Percentiles rank a stretch among this genome's conserved stretches.
Evolutionary conservation across 2,113 vertebrate species (phyloP).

Genomic region (Myotis davidii): DNA sequence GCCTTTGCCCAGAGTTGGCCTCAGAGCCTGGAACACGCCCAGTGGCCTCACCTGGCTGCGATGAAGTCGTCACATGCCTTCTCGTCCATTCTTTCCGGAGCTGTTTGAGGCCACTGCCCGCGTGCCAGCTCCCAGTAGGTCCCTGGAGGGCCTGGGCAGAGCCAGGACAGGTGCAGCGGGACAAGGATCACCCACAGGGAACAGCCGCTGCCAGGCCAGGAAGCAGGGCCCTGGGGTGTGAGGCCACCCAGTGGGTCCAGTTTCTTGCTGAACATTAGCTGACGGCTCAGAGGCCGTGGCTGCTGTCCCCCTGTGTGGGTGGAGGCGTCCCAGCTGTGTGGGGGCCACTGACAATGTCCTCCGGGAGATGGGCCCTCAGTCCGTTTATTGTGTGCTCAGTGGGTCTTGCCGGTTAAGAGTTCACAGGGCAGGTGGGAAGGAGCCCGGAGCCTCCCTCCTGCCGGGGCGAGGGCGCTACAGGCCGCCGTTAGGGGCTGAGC

Average conservation of each 20-base stretch:
- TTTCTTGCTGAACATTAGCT: neutral
- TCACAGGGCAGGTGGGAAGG: slow-evolving; percentile 64
- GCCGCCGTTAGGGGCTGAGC: neutral
- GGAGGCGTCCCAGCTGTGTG: accelerated
- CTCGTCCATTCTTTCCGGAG: accelerated
- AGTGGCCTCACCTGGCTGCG: accelerated
- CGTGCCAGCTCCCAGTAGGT: neutral
- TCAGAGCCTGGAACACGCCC: neutral
- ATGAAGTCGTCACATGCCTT: accelerated
- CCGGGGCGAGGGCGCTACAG: neutral
- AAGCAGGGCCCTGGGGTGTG: neutral
- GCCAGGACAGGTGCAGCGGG: accelerated
- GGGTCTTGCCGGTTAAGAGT: slow-evolving; percentile 33
- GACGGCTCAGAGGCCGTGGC: neutral
- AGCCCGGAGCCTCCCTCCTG: neutral
- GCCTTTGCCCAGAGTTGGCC: too few relatives aligned
- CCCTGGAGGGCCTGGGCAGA: neutral
- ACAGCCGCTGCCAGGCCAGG: neutral
- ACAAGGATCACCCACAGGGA: neutral
- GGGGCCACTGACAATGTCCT: slow-evolving; percentile 47
- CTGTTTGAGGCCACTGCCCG: accelerated
- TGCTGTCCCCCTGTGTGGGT: accelerated
- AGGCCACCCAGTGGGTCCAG: accelerated
- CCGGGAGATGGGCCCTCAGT: neutral
- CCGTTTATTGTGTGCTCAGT: neutral